Percentiles rank a stretch among this genome's conserved stretches.
These are phyloP conservation scores for Cantharis rustica DNA, from an alignment of 2,888 invertebrate species.

Conservation along the genomic window DNA sequence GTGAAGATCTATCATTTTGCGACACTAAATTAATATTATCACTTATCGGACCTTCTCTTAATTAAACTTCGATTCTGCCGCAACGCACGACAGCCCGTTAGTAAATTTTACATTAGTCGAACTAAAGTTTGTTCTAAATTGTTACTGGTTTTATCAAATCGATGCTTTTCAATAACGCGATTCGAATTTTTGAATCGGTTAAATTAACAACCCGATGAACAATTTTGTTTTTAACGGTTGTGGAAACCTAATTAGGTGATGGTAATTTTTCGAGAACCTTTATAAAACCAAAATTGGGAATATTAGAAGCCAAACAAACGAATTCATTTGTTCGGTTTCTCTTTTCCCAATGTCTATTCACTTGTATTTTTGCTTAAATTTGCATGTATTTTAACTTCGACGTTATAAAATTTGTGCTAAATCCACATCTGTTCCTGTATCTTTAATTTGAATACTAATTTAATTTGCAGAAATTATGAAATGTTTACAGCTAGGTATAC, in stretches of 20 bases:
- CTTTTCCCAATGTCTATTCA: no score
- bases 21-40: neutral
- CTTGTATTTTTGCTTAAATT: no score
- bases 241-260: no score
- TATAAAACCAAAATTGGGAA: no score
- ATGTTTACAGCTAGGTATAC: neutral
- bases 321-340: no score
- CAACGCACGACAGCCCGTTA: neutral
- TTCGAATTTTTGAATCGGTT: neutral
- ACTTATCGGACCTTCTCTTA: neutral
- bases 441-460: neutral
- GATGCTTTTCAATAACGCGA: neutral
- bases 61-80: neutral
- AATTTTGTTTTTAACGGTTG: no score
- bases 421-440: no score
- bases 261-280: no score
- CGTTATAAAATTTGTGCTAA: no score
- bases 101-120: neutral
- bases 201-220: no score
- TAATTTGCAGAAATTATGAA: neutral
- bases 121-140: neutral
- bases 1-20: neutral
- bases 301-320: no score
- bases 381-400: no score
- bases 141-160: neutral